Base-by-base conservation (phyloP, 1,140 invertebrate species). In the Ips nitidus region DNA sequence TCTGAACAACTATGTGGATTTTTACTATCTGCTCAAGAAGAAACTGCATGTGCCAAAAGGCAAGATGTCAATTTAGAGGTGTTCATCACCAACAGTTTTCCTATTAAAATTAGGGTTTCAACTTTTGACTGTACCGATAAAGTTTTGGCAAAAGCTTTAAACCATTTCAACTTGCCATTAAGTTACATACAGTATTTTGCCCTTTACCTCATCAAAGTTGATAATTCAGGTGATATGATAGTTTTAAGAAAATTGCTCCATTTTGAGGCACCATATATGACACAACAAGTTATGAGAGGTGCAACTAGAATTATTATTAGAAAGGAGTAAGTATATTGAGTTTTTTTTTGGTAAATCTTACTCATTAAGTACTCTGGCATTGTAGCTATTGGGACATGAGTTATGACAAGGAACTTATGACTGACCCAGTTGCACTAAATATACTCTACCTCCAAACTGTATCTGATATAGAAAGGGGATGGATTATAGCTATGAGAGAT, bases 211-310 rank as follows among this genome's bases (percentile, higher is more conserved):
- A 88, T 95, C 73, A 87, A 87, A 76, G 90, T 90, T 78, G 89
- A 94, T 75, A 87, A 88, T 42, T 88, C 88, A 76, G 87, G 87
- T 75, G 86, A 90, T 78, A 81, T 88, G 75, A 86, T 86, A 85
- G 88, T 96, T 80, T 80, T 97, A 52, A 86, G 95, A 66, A 93
- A 92, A 79, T 81, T 98, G 39, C 93, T 97, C 82, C 90, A 98
- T 79, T 98, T 97, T 87, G 97, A 99, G 86, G 96, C 94, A 69
- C 96, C 96, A 6, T 94, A 92, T 81, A 91, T 98, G 81, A 95
- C 95, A 62, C 87, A 94, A 75, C 92, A 82, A 74, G 83, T 84
- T 76, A 82, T 86, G 41, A 80, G 82, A 68, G 74, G 75, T 66
- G 84, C 75, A 85, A 83, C 75, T 80, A 88, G 87, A 81, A 86